Conservation (phyloP, 2,888 invertebrate genomes). For the Folsomia manolachei region DNA sequence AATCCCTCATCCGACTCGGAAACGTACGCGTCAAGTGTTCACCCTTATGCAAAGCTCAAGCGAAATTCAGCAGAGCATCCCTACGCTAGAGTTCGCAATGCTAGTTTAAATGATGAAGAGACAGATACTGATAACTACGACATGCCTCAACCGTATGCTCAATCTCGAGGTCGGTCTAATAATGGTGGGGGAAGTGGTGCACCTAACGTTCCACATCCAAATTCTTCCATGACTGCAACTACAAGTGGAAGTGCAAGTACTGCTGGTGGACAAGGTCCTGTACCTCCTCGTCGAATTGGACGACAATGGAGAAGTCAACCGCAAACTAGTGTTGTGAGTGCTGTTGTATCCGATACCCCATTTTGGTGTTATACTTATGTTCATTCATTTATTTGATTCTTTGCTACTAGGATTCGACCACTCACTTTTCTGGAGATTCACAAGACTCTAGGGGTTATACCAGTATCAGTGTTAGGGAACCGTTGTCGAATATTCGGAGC, state of each 20-base stretch:
- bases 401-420: slow-evolving; percentile 40
- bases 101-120: slow-evolving; percentile 45
- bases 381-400: not conserved
- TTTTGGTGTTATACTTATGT: no score
- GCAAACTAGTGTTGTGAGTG: slow-evolving; percentile 1
- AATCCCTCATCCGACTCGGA: slow-evolving; percentile 48
- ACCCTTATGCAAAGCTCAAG: slow-evolving; percentile 72
- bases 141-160: slow-evolving; percentile 44
- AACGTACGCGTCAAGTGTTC: slow-evolving; percentile 52
- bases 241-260: slow-evolving; percentile 24
- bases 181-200: not conserved
- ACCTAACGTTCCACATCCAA: slow-evolving; percentile 16
- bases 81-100: slow-evolving; percentile 53
- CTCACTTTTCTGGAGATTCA: slow-evolving; percentile 84
- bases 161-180: slow-evolving; percentile 21
- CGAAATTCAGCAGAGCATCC: slow-evolving; percentile 53
- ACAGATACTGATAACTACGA: slow-evolving; percentile 52
- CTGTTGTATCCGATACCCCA: no score
- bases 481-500: slow-evolving; percentile 73
- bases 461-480: slow-evolving; percentile 85
- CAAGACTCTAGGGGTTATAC: slow-evolving; percentile 88
- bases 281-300: slow-evolving; percentile 46
- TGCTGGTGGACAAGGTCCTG: slow-evolving; percentile 35
- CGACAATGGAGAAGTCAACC: slow-evolving; percentile 46
- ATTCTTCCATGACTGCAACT: slow-evolving; percentile 21